Conservation (phyloP, 2,113 vertebrate species). For the human (Homo sapiens) region GRCh38 chr6:160401501-160402000, state of each 20-base stretch:
- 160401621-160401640: no score
- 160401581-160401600: not conserved
- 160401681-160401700: not conserved
- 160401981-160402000: not conserved
- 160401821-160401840: not conserved
- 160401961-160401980: not conserved
- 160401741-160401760: not conserved
- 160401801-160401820: not conserved
- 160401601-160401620: not conserved
- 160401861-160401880: not conserved
- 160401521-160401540: not conserved
- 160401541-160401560: not conserved
- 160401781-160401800: not conserved
- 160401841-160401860: not conserved
- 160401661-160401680: not conserved
- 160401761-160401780: not conserved
- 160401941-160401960: not conserved
- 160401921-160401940: not conserved
- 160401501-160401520: not conserved
- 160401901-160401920: not conserved
- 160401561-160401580: not conserved
- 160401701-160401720: not conserved
- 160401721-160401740: not conserved
- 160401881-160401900: not conserved
- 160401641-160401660: no score